A percentile compares a stretch with the other conserved stretches of the same genome.
These are phyloP conservation scores for Rhea pennata DNA, from an alignment of 2,113 vertebrate species.

Conservation along the genomic window DNA sequence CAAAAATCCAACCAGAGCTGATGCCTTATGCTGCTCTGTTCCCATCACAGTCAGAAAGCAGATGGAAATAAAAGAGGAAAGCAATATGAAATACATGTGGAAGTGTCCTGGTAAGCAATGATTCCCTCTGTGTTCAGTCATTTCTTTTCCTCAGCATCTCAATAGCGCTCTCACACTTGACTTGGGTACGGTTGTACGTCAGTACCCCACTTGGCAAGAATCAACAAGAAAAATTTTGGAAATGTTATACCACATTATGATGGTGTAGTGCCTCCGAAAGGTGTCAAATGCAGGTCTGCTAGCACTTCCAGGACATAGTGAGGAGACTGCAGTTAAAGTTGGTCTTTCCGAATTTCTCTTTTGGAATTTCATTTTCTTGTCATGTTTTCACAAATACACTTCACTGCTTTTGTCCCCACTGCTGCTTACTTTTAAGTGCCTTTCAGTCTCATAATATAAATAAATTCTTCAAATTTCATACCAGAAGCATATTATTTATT, in stretches of 20 bases:
- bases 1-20: background rate
- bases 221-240: background rate
- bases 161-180: background rate
- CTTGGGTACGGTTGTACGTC: background rate
- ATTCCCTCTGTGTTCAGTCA: no score
- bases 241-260: background rate
- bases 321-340: background rate
- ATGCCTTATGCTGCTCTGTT: background rate
- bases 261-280: background rate
- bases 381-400: background rate
- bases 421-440: background rate
- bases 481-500: background rate
- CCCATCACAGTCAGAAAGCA: background rate
- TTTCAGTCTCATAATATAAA: background rate
- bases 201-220: background rate
- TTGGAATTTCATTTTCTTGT: background rate
- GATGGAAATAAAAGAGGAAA: background rate
- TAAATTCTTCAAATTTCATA: background rate
- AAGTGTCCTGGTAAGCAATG: background rate
- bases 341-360: background rate
- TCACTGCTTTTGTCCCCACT: background rate
- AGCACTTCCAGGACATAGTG: no score
- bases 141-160: background rate
- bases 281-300: background rate
- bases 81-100: background rate